Base-by-base conservation (phyloP, 1,140 invertebrate genomes). In the Drosophila orena region DNA sequence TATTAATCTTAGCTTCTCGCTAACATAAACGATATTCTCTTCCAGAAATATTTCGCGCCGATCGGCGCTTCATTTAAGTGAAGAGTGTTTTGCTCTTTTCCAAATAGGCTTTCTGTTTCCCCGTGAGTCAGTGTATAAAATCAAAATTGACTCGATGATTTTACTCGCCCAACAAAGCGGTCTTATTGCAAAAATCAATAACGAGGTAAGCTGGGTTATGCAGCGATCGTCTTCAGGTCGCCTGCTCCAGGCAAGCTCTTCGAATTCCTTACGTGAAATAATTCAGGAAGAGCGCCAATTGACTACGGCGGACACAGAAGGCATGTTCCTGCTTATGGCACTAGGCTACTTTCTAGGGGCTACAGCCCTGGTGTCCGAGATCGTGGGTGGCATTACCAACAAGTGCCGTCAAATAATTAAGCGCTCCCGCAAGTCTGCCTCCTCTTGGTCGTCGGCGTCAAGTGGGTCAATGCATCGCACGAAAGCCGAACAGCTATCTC, bases 261-360 rank as follows among this genome's bases (percentile, higher is more conserved):
- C 64, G 1, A 71, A 53, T 14, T 61, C 81, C 2, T 57, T 91
- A 30, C 81, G 72, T 2, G 93, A 88, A 74, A 92, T 70, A 64
- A 93, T 57, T 79, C 93, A 59, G 90, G 94, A 96, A 91, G 96
- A 97, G 86, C 93, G 95, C 55, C 94, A 95, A 46, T 78, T 97
- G 22, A 95, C 95, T 0, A 92, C 96, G 38, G 95, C 96, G 78
- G 96, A 96, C 68, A 96, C 95, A 2, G 95, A 96, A 93, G 96
- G 96, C 6, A 96, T 96, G 95, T 97, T 96, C 79, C 90, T 96
- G 7, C 92, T 97, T 2, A 92, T 97, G 52, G 95, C 93, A 2
- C 93, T 94, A 40, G 96, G 96, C 0, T 95, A 95, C 89, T 83
- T 95, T 0, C 72, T 95, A 12, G 95, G 94, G 4, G 93, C 88